phyloP scores from a whole-genome alignment of 2,797 vertebrate genomes.

The Falco rusticolus region DNA sequence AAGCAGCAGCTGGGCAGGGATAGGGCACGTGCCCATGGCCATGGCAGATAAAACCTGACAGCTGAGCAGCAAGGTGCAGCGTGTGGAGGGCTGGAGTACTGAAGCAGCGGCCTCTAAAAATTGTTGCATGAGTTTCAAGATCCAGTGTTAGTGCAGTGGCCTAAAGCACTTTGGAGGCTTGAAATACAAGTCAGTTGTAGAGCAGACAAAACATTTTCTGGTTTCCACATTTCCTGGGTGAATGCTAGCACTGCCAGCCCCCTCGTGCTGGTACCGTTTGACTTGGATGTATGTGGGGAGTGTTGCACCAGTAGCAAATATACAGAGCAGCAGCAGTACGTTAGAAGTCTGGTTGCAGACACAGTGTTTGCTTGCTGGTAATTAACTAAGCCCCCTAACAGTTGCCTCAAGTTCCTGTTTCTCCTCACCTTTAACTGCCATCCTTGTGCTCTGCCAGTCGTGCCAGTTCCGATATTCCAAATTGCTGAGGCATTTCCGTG shows the following conservation, averaged over 20 bases:
- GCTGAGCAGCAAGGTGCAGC: not conserved
- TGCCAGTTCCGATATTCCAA: not conserved
- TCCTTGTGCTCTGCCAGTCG: not conserved
- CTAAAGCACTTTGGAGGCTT: not conserved
- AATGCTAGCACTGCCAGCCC: not conserved
- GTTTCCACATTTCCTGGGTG: not conserved
- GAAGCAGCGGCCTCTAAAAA: not conserved
- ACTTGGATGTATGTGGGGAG: not conserved
- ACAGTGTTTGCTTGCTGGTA: not conserved
- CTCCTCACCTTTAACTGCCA: not conserved
- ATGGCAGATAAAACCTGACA: not conserved
- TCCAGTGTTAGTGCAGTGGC: not conserved
- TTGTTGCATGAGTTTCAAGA: not conserved
- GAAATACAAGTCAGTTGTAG: not conserved
- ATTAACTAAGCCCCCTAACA: not conserved
- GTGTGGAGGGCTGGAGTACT: not conserved
- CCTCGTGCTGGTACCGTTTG: not conserved
- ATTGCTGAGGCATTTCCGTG: not conserved
- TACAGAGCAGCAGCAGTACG: not conserved
- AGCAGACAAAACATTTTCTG: not conserved
- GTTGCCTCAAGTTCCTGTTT: not conserved
- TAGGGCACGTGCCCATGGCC: rapidly evolving
- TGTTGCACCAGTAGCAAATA: not conserved
- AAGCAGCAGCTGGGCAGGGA: not conserved
- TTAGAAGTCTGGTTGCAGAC: not conserved